Conservation (phyloP, 2,797 vertebrate species). For the Parambassis ranga region DNA sequence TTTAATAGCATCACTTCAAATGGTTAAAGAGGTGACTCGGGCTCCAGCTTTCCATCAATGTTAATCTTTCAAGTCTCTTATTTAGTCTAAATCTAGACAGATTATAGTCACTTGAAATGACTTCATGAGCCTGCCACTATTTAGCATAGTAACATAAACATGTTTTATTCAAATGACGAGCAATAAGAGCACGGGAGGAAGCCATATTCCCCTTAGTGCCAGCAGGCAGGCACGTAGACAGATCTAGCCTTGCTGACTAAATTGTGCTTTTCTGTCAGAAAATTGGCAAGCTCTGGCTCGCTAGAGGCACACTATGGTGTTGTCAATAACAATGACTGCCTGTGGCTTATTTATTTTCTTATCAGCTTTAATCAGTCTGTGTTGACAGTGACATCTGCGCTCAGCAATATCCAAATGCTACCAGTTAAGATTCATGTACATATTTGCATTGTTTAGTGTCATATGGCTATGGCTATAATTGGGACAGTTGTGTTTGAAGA, state of each 20-base stretch:
- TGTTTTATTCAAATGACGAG: conserved; percentile 62
- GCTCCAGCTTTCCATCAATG: conserved; percentile 6
- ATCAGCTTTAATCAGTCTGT: conserved; percentile 78
- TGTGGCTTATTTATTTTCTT: conserved; percentile 79
- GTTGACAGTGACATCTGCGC: conserved; percentile 80
- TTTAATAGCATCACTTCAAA: conserved; percentile 19
- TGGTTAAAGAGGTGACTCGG: conserved; percentile 18
- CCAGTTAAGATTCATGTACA: conserved; percentile 58
- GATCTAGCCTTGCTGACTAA: conserved; percentile 61
- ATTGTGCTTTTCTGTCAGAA: conserved; percentile 56
- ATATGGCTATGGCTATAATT: conserved; percentile 49
- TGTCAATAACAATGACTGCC: conserved; percentile 77
- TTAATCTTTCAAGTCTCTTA: conserved; percentile 28
- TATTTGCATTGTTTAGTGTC: conserved; percentile 57
- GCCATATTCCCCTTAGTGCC: conserved; percentile 56
- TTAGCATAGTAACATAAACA: conserved; percentile 58
- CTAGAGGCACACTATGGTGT: conserved; percentile 72
- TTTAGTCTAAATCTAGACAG: conserved; percentile 39
- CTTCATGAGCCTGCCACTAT: conserved; percentile 32
- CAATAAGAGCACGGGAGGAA: conserved; percentile 53
- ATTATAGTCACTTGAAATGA: conserved; percentile 51
- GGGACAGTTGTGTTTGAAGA: conserved; percentile 49
- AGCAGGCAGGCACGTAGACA: conserved; percentile 63
- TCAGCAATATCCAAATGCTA: conserved; percentile 69
- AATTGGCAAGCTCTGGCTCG: conserved; percentile 69